Percentiles rank a stretch among this genome's conserved stretches.
These are phyloP conservation scores for Drosophila sproati DNA, from an alignment of 1,140 invertebrate genomes.

Conservation along the genomic window DNA sequence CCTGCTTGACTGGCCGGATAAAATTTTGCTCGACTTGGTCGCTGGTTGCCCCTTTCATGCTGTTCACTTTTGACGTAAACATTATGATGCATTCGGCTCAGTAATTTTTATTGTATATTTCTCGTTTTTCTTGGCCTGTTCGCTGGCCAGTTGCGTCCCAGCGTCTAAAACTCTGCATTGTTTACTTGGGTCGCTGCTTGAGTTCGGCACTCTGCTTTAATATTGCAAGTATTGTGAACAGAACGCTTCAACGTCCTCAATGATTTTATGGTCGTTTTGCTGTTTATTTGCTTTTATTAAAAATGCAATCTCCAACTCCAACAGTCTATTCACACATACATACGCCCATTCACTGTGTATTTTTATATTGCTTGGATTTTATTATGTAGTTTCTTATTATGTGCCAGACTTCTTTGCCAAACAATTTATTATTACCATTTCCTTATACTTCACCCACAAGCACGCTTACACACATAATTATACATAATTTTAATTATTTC, in stretches of 20 bases:
- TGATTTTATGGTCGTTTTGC: conserved; percentile 67
- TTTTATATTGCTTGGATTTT: conserved; percentile 53
- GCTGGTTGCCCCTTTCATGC: conserved; percentile 55
- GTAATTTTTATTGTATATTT: conserved; percentile 83
- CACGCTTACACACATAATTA: conserved; percentile 16
- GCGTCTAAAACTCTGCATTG: conserved; percentile 20
- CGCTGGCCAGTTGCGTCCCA: conserved; percentile 24
- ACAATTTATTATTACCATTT: conserved; percentile 57
- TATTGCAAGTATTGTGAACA: conserved; percentile 57
- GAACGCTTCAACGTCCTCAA: conserved; percentile 30
- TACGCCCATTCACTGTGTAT: conserved; percentile 16
- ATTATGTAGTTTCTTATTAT: conserved; percentile 74
- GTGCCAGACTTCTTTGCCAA: conserved; percentile 66
- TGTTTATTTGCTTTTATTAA: conserved; percentile 76
- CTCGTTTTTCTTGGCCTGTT: conserved; percentile 52
- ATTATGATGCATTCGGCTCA: conserved; percentile 82
- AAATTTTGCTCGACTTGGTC: conserved; percentile 9
- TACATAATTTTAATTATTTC: conserved; percentile 45
- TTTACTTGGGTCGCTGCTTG: conserved; percentile 52
- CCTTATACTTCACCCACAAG: conserved; percentile 9
- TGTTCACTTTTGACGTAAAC: conserved; percentile 80
- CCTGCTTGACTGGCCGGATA: conserved; percentile 20
- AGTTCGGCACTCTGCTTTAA: conserved; percentile 58
- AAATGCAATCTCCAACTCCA: conserved; percentile 39
- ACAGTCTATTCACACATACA: neutral